A percentile compares a stretch with the other conserved stretches of the same genome.
These are phyloP conservation scores for Rhopalosiphum padi DNA, from an alignment of 1,140 invertebrate genomes.

Conservation along the genomic window DNA sequence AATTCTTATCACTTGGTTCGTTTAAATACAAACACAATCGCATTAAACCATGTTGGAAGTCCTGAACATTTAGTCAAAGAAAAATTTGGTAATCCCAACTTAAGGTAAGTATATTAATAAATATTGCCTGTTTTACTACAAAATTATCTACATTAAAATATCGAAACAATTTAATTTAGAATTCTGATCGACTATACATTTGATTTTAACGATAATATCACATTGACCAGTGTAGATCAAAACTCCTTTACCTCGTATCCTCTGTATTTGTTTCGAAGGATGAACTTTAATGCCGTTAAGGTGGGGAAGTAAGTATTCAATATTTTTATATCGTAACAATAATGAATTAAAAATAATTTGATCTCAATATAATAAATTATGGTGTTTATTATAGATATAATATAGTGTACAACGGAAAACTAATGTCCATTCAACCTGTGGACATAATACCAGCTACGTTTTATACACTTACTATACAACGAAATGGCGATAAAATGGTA, in stretches of 20 bases:
- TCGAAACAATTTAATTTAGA: background rate
- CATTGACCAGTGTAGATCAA: background rate
- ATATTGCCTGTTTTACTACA: background rate
- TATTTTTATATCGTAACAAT: background rate
- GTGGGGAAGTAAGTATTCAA: background rate
- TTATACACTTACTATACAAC: constrained; percentile 27
- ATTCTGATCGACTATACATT: background rate
- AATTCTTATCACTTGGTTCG: constrained; percentile 13
- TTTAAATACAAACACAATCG: background rate
- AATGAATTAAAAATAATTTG: background rate
- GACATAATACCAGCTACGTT: constrained; percentile 28
- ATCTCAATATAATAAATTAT: background rate
- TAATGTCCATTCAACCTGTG: background rate
- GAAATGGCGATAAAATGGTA: constrained; percentile 41
- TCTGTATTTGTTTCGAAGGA: background rate
- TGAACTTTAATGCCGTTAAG: background rate
- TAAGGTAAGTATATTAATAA: constrained; percentile 12
- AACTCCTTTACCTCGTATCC: background rate
- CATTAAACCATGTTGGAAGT: background rate
- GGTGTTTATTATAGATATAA: background rate
- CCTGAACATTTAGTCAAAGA: constrained; percentile 25
- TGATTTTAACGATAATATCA: background rate
- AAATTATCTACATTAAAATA: background rate
- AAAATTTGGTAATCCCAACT: constrained; percentile 39
- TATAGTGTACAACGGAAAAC: background rate